Evolutionary conservation across 2,797 vertebrate species (phyloP).

Genomic region (Astyanax mexicanus): DNA sequence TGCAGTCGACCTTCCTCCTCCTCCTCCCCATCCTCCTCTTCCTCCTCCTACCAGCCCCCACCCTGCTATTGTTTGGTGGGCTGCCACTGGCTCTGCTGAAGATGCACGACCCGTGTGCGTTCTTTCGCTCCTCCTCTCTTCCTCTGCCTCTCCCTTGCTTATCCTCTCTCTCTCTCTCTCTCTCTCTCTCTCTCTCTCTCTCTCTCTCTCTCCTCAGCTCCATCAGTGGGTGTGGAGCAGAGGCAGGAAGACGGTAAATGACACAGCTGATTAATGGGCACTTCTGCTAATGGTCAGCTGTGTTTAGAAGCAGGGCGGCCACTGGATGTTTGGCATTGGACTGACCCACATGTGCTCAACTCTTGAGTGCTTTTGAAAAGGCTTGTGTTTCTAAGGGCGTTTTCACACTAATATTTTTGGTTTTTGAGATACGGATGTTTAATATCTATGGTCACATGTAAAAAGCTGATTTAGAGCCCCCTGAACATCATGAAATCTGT

Average conservation of each 20-base stretch:
- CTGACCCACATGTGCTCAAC: background rate
- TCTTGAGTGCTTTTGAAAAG: background rate
- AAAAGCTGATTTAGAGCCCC: too few species aligned
- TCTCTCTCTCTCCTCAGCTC: background rate
- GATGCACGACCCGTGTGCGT: background rate
- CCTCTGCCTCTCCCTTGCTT: background rate
- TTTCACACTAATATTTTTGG: too few species aligned
- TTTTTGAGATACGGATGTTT: too few species aligned
- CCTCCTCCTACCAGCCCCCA: background rate
- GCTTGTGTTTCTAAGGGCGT: background rate
- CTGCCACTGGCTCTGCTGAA: slow-evolving; percentile 23
- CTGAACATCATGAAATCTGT: too few species aligned
- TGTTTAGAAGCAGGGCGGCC: slow-evolving; percentile 41
- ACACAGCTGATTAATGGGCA: slow-evolving; percentile 46
- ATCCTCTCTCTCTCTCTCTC: background rate
- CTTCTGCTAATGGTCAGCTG: slow-evolving; percentile 40
- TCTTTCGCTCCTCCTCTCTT: background rate
- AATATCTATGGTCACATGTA: too few species aligned
- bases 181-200: background rate
- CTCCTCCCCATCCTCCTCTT: background rate
- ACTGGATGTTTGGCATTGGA: slow-evolving; percentile 54
- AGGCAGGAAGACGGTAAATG: slow-evolving; percentile 21
- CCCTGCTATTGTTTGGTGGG: background rate
- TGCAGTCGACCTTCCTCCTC: slow-evolving; percentile 39
- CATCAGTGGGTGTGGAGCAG: slow-evolving; percentile 26